Conservation (phyloP, 2,113 vertebrate genomes). For the Sclerurus mexicanus region DNA sequence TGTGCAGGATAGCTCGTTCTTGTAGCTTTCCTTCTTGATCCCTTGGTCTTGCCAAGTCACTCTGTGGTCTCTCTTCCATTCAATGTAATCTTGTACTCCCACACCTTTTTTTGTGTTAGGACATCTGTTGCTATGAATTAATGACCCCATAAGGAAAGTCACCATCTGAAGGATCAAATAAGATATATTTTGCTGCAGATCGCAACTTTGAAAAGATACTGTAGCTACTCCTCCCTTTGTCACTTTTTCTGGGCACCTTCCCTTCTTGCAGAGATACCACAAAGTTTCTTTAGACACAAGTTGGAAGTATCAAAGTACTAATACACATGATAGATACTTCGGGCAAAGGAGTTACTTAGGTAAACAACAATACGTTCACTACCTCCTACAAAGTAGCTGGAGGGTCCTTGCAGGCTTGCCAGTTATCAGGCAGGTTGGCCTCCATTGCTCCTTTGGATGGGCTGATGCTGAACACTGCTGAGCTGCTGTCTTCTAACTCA, state of each 20-base stretch:
- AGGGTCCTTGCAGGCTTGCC: neutral
- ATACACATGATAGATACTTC: neutral
- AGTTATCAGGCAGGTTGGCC: rapidly evolving
- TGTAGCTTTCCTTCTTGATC: too few species aligned
- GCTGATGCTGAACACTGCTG: neutral
- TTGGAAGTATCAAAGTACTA: neutral
- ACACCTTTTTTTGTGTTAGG: neutral
- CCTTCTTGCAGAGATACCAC: neutral
- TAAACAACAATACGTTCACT: neutral
- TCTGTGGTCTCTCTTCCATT: too few species aligned
- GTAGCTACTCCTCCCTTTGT: neutral
- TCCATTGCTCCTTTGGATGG: neutral
- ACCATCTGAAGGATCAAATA: neutral
- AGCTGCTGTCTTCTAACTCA: neutral
- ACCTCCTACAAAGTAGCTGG: neutral
- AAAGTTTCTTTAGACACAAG: neutral
- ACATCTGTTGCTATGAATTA: neutral
- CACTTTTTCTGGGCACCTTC: neutral
- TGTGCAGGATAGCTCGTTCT: too few species aligned
- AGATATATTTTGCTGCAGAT: neutral
- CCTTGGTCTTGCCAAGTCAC: too few species aligned
- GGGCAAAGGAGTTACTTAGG: neutral
- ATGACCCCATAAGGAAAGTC: neutral
- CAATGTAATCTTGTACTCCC: too few species aligned
- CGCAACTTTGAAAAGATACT: neutral